Base-by-base conservation (phyloP, 2,888 invertebrate species). In the Limnephilus lunatus region DNA sequence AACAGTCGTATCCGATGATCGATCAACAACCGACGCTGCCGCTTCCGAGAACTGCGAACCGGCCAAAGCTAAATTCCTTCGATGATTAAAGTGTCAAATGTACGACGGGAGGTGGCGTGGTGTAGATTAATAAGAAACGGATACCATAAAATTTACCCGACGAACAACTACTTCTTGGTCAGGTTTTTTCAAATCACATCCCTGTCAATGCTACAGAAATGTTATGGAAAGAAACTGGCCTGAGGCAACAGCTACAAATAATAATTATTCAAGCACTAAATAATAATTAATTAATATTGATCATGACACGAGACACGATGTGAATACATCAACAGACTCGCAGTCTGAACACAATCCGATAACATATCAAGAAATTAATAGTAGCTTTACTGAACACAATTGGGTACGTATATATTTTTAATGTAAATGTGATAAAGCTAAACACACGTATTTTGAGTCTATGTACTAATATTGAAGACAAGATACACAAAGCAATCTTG, bases 21-120 rank as follows among this genome's bases (percentile, higher is more conserved):
- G 68, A 68, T 68, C 68, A 25, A 68, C 68, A 68, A 68, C 68
- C 68, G 25, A 68, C 32, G 31, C 82, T 25, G 32, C 7, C 82
- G 82, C 82, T 32, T 83, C 82, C 31, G 31, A 25, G 83, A 83
- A 83, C 83, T 32, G 32, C 31, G 35, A 83, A 32, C 83, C 25
- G 12, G 68, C 68, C 25, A 68, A 68, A 32, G 83, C 83, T 31
- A 83, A 83, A 35, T 32, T 32, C 25, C 83, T 83, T 15, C 35
- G 83, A 83, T 32, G 83, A 35, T 83, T 25, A 83, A 35, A 39
- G 83, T 83, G 83, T 83, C 35, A 35, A 83, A 83, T 83, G 83
- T 83, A 32, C 32, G 32, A n/a, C 83, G 25, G 83, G 83, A 83
- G 35, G 83, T 83, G 32, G 83, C 25, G 83, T 68, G 68, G 68